Evolutionary conservation across 2,888 invertebrate species (phyloP), one percentile per base, ranked within the genome.

Genomic region (Tenthredo scrophulariae): DNA sequence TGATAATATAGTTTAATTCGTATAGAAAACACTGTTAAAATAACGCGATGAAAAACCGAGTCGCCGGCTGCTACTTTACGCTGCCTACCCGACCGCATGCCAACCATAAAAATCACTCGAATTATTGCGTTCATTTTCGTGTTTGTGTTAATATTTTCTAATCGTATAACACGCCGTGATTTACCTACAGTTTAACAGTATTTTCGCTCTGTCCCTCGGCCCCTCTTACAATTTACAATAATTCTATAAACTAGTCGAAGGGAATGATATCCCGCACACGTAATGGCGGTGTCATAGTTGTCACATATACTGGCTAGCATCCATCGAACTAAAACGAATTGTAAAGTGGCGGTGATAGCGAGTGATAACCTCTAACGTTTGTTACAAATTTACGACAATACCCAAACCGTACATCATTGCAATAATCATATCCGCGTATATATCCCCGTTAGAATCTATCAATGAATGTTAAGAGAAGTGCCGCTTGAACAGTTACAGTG

Each of bases 221-320:
- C 5, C 50, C 0, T 18, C 0, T 18, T 4, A 10, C n/a, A 7
- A n/a, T 54, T n/a, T n/a, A n/a, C 18, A n/a, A 54, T 50, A n/a
- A 54, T 54, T 54, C n/a, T 2, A n/a, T n/a, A 54, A 54, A n/a
- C 46, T 46, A 10, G 26, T 29, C 9, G 0, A 26, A 15, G n/a
- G 37, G 50, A 75, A 46, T 18, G 50, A 37, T 37, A 29, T 77
- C 33, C 77, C 77, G 29, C 18, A 91, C 91, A 89, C 91, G 89
- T 89, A 90, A 92, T 92, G 92, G 92, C 92, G 89, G 92, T 89
- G 90, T 77, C 50, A 77, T 22, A 77, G 72, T 74, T 91, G 91
- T 91, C 91, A 90, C 54, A 74, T 67, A 74, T 40, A 43, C 40
- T 26, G n/a, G 22, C 33, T 67, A 33, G 33, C 67, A 33, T 67